Base-by-base conservation (phyloP, 2,888 invertebrate species). In the Tipula confusa region DNA sequence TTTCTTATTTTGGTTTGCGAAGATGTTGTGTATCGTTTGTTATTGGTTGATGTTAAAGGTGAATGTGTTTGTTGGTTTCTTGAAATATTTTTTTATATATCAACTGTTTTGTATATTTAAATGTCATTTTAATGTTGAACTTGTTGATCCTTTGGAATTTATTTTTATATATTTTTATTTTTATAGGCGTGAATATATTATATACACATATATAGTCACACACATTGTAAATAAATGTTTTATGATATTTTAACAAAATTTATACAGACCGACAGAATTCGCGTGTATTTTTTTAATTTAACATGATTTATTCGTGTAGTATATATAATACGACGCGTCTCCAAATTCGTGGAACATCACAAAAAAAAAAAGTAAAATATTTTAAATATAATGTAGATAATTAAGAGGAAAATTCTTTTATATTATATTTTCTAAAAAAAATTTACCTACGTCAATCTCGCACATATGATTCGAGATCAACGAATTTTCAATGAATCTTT, bases 371-470 rank as follows among this genome's bases (percentile, higher is more conserved):
- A 33, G 6, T 33, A 33, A 33, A 64, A 64, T 9, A 64, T 24
- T 64, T 43, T 5, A 43, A 43, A 43, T 43, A 7, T 18, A 6
- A 9, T 1, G 7, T 1, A 24, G 18, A 64, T 24, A 64, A 64
- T 64, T 64, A 64, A 64, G 64, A 18, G 24, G 64, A 64, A 64
- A 64, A 64, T 64, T 64, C 64, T 64, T 64, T 64, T 64, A 64
- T 24, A 24, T 24, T 24, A 64, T n/a, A n/a, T 64, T 64, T 64
- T 64, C 64, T 9, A 9, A 64, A 64, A 24, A n/a, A 64, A 64
- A 9, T 64, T 64, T 24, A 64, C 24, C 64, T 24, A 64, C 64
- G 64, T 64, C 64, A 64, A 64, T 64, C 24, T 64, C 64, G 24
- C 24, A 64, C 64, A 64, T 64, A 18, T 64, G 64, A 64, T 64